These are phyloP conservation scores for Macrosteles quadrilineatus DNA, from an alignment of 1,140 invertebrate genomes.

Conservation along the genomic window DNA sequence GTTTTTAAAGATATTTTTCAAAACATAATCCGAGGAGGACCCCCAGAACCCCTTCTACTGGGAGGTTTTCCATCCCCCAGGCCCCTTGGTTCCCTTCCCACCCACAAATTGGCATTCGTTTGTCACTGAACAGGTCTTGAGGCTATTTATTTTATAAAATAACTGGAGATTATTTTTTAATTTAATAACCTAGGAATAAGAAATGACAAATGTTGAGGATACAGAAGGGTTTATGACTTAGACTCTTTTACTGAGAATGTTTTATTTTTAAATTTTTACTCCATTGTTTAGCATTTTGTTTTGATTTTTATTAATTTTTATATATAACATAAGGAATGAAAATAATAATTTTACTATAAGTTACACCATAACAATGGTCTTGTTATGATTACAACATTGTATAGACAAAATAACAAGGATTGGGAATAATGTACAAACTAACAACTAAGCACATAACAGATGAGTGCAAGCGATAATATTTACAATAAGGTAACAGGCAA, in stretches of 20 bases:
- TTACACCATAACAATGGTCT: conserved; percentile 7
- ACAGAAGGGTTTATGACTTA: no score
- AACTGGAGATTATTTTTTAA: no score
- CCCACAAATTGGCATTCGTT: no score
- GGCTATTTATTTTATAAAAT: no score
- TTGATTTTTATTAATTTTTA: conserved; percentile 17
- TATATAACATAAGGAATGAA: conserved; percentile 14
- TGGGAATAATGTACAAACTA: conserved; percentile 22
- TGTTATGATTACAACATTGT: conserved; percentile 19
- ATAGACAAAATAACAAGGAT: conserved; percentile 23
- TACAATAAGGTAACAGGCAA: conserved; percentile 22
- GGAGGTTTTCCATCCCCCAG: no score
- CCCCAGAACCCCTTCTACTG: no score
- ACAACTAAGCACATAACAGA: conserved; percentile 21
- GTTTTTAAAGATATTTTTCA: no score
- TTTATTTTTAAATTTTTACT: conserved; percentile 12
- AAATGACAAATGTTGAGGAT: no score
- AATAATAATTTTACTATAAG: conserved; percentile 22
- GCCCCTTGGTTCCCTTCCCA: no score
- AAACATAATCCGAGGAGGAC: no score
- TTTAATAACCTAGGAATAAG: no score
- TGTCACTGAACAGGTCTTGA: no score
- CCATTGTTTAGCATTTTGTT: conserved; percentile 15
- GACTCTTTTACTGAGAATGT: conserved; percentile 16
- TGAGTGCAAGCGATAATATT: conserved; percentile 21